A percentile compares a stretch with the other conserved stretches of the same genome.
These are phyloP conservation scores for Sebastes iracundus DNA, from an alignment of 2,797 vertebrate genomes.

Conservation along the genomic window DNA sequence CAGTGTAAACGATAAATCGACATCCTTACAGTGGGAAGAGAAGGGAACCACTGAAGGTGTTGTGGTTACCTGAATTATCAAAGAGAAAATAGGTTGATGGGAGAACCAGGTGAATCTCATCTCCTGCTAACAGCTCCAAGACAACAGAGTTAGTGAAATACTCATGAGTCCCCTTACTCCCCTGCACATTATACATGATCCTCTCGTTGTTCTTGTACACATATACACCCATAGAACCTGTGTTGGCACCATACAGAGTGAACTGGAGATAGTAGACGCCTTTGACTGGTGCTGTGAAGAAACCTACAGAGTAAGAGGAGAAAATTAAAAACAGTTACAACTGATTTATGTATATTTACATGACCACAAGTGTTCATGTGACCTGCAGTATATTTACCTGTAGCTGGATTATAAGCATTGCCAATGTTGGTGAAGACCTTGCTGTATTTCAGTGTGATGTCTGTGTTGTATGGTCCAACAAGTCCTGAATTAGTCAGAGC, in stretches of 20 bases:
- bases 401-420: conserved; percentile 3
- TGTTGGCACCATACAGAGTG: rapidly evolving
- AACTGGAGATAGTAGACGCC: conserved; percentile 15
- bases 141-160: conserved; percentile 1
- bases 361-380: background rate
- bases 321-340: background rate
- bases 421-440: conserved; percentile 27
- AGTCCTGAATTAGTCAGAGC: background rate
- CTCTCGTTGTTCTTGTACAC: background rate
- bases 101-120: background rate
- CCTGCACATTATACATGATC: background rate
- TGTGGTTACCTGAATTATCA: rapidly evolving
- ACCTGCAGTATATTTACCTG: conserved; percentile 7
- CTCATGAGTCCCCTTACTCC: rapidly evolving
- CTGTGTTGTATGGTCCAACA: background rate
- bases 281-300: conserved; percentile 22
- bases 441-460: conserved; percentile 5
- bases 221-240: rapidly evolving
- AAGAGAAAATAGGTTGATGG: background rate
- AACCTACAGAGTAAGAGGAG: background rate
- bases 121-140: conserved; percentile 7
- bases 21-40: background rate
- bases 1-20: background rate
- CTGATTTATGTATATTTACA: background rate
- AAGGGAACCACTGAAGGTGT: conserved; percentile 14